These are phyloP conservation scores for Conchocele bisecta DNA, from an alignment of 2,888 invertebrate species.

Conservation along the genomic window DNA sequence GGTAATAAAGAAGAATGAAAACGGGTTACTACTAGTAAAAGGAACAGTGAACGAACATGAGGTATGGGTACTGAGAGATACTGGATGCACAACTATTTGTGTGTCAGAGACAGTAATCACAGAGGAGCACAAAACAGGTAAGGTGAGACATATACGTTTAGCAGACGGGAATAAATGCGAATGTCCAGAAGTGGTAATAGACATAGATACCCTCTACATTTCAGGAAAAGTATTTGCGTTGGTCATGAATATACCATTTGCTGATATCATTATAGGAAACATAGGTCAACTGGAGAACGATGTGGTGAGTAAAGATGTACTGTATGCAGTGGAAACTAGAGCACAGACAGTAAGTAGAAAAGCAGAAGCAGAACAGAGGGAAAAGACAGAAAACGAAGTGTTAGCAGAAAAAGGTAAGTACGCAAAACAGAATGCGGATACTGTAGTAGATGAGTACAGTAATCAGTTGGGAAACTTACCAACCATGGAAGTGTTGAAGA, in stretches of 20 bases:
- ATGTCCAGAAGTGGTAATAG: background rate
- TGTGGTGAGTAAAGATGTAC: background rate
- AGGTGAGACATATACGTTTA: background rate
- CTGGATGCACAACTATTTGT: conserved; percentile 7
- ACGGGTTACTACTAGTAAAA: background rate
- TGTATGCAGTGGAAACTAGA: too few relatives aligned
- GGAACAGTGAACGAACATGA: background rate
- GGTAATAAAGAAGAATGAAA: too few relatives aligned
- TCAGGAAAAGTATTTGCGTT: conserved; percentile 6
- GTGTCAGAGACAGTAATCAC: background rate
- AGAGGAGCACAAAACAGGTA: background rate
- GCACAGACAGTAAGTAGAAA: background rate
- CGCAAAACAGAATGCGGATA: background rate
- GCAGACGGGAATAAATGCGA: background rate
- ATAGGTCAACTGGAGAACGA: background rate
- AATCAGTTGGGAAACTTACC: background rate
- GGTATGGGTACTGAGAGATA: conserved; percentile 3
- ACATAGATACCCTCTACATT: background rate
- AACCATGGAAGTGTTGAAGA: background rate
- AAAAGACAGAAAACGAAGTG: background rate
- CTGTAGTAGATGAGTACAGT: background rate
- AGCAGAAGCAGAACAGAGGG: background rate
- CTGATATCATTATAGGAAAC: conserved; percentile 11
- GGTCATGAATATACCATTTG: conserved; percentile 9
- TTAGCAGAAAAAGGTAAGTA: background rate